Evolutionary conservation across 2,888 invertebrate genomes (phyloP).

Genomic region (Caenorhabditis becei): DNA sequence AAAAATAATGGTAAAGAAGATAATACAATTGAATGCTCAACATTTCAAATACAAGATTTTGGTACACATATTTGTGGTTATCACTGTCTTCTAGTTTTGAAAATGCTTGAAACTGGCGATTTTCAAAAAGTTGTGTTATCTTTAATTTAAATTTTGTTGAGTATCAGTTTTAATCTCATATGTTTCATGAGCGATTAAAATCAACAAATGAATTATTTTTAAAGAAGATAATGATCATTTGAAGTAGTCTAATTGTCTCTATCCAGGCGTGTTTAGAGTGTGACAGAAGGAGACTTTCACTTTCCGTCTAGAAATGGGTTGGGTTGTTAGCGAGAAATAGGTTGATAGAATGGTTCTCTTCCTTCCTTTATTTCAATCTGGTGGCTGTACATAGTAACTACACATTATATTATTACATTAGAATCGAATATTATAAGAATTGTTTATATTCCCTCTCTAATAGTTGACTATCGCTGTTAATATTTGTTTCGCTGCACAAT

Average conservation of each 20-base stretch:
- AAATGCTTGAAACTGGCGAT: constrained; percentile 5
- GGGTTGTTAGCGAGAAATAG: constrained; percentile 62
- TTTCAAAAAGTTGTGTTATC: constrained; percentile 55
- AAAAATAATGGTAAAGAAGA: constrained; percentile 21
- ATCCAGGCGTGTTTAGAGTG: constrained; percentile 56
- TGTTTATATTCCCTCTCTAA: constrained; percentile 49
- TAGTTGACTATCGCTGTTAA: constrained; percentile 8
- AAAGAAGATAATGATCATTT: constrained; percentile 64
- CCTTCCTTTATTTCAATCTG: constrained; percentile 63
- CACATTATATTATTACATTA: constrained; percentile 22
- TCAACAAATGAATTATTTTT: constrained; percentile 62
- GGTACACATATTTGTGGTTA: constrained; percentile 36
- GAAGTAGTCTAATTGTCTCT: constrained; percentile 64
- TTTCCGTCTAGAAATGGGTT: constrained; percentile 58
- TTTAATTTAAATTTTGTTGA: constrained; percentile 48
- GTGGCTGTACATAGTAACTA: constrained; percentile 36
- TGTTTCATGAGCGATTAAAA: constrained; percentile 57
- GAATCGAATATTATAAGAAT: constrained; percentile 34
- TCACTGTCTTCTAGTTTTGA: constrained; percentile 8
- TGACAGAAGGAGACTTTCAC: constrained; percentile 57
- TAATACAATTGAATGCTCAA: constrained; percentile 15
- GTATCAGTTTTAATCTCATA: constrained; percentile 15
- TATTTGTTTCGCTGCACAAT: constrained; percentile 53
- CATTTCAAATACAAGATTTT: constrained; percentile 11
- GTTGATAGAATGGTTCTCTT: constrained; percentile 61